Conservation (phyloP, 2,797 vertebrate species). For the Myiotriccus ornatus region DNA sequence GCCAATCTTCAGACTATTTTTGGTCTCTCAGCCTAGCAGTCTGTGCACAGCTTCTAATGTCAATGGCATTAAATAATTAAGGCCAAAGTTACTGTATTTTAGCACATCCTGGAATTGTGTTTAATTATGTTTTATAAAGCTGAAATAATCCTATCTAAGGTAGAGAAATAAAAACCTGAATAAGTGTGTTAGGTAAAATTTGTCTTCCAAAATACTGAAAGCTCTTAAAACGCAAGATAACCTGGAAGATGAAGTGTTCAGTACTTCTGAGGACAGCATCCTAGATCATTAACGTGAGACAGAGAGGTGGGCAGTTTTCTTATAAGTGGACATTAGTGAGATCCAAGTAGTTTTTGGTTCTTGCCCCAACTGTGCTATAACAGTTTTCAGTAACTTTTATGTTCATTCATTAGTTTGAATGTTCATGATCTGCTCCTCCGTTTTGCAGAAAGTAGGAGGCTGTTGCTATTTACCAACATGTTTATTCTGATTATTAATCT, state of each 20-base stretch:
- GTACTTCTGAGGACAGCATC: not conserved
- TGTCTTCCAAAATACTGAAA: not conserved
- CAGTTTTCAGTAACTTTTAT: not conserved
- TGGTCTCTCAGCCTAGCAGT: not conserved
- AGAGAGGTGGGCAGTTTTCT: not conserved
- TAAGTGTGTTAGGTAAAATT: not conserved
- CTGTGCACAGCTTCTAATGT: not conserved
- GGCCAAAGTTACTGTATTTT: not conserved
- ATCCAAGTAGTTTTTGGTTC: not conserved
- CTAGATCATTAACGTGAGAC: not conserved
- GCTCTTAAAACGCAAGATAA: not conserved
- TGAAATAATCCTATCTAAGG: not conserved
- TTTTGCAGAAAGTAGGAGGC: not conserved
- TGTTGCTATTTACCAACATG: not conserved
- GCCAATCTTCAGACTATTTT: not conserved
- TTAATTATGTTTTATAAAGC: not conserved
- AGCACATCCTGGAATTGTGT: not conserved
- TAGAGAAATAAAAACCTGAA: not conserved
- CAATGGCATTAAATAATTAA: not conserved
- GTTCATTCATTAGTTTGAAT: not conserved
- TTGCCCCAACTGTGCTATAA: not conserved
- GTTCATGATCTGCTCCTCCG: not conserved
- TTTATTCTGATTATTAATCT: not conserved
- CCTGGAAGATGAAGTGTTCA: not conserved
- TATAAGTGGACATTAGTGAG: not conserved